Conservation (phyloP, 2,113 vertebrate species). For the Pelecanoides urinatrix region DNA sequence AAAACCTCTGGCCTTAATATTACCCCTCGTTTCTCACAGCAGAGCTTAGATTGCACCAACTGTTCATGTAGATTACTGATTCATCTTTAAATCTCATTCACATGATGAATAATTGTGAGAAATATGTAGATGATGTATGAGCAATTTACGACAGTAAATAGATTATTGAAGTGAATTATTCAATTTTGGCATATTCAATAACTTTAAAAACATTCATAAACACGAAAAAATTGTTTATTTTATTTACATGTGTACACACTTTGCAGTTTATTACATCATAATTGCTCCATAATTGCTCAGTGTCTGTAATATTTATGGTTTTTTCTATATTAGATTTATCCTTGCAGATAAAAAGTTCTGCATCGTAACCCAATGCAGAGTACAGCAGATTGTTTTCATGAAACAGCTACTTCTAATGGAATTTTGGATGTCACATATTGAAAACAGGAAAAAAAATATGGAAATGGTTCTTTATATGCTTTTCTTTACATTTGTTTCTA, state of each 20-base stretch:
- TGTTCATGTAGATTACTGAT: background rate
- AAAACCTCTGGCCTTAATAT: background rate
- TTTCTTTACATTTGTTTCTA: background rate
- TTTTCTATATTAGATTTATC: background rate
- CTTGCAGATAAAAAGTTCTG: background rate
- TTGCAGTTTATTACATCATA: background rate
- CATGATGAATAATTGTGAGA: slow-evolving; percentile 3
- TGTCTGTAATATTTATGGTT: slow-evolving; percentile 16
- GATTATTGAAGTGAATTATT: background rate
- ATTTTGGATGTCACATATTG: background rate
- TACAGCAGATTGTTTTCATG: background rate
- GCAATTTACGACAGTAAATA: background rate
- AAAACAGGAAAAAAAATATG: background rate
- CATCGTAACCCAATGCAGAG: background rate
- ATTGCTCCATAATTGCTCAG: slow-evolving; percentile 8
- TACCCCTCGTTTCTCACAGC: background rate
- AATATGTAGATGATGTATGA: background rate
- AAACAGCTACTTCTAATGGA: background rate
- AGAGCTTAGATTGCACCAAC: background rate
- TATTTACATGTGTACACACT: background rate
- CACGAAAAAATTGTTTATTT: background rate
- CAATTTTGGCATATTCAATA: background rate
- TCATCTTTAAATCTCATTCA: background rate
- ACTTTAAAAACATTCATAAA: background rate
- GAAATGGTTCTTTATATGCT: background rate